Evolutionary conservation across 2,888 invertebrate species (phyloP).

Genomic region (Noctua pronuba): DNA sequence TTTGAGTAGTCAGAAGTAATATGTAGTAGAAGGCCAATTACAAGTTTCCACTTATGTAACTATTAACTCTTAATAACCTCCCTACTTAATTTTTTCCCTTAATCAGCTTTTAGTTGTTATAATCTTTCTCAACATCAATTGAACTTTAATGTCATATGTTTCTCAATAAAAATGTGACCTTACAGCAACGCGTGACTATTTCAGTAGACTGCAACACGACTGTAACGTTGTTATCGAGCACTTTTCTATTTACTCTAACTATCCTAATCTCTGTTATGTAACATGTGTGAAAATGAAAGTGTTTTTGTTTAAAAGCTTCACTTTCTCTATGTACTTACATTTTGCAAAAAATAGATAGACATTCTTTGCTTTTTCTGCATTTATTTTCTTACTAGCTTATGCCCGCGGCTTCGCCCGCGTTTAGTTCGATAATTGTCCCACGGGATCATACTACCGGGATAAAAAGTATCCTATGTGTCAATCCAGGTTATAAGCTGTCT

Average conservation of each 20-base stretch:
- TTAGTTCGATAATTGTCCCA: too few relatives aligned
- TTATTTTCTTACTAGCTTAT: not conserved
- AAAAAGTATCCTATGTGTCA: too few relatives aligned
- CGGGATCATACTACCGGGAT: too few relatives aligned
- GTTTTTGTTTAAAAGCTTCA: not conserved
- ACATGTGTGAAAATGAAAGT: slow-evolving; percentile 8
- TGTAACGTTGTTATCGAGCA: not conserved
- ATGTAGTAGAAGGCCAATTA: too few relatives aligned
- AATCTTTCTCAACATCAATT: not conserved
- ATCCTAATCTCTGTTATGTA: slow-evolving; percentile 2
- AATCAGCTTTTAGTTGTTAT: not conserved
- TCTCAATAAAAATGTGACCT: slow-evolving; percentile 23
- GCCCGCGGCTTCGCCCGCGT: too few relatives aligned
- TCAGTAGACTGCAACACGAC: slow-evolving; percentile 1
- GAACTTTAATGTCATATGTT: not conserved
- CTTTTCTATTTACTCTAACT: slow-evolving; percentile 1
- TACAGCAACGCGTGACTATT: slow-evolving; percentile 28
- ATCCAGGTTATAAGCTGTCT: too few relatives aligned
- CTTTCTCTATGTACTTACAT: not conserved
- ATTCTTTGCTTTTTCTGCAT: not conserved
- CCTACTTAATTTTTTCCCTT: too few relatives aligned
- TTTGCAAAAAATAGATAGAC: not conserved
- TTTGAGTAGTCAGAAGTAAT: too few relatives aligned
- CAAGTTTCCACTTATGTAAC: too few relatives aligned
- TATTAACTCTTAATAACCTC: too few relatives aligned